These are phyloP conservation scores for Apocrypta bakeri DNA, from an alignment of 1,140 invertebrate genomes.

Conservation along the genomic window DNA sequence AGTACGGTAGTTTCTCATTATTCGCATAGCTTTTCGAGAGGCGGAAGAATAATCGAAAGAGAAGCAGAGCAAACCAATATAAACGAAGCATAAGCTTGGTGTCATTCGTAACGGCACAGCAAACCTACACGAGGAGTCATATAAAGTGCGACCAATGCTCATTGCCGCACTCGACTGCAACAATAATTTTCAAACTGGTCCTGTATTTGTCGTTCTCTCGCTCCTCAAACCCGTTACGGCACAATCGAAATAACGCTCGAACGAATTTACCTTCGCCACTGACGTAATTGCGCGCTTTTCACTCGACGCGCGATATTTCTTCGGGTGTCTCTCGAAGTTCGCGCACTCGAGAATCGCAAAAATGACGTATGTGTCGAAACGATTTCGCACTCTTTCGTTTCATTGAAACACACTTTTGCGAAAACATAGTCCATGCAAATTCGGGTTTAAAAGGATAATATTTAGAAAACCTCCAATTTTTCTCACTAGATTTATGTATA, in stretches of 20 bases:
- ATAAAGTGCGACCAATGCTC: background rate
- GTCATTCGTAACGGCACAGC: background rate
- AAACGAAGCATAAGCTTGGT: background rate
- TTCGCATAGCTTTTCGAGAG: background rate
- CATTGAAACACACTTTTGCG: too few species aligned
- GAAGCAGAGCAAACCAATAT: background rate
- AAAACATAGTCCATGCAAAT: too few species aligned
- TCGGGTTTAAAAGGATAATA: too few species aligned
- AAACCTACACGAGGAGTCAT: background rate
- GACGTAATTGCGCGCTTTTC: background rate
- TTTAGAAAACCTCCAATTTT: background rate
- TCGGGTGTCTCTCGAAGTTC: too few species aligned
- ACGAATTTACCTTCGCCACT: too few species aligned
- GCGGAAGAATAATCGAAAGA: background rate
- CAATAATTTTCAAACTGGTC: background rate
- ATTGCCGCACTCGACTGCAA: background rate
- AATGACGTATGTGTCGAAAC: too few species aligned
- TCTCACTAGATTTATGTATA: background rate
- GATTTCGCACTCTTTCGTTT: too few species aligned
- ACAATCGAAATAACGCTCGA: too few species aligned
- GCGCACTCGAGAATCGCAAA: too few species aligned
- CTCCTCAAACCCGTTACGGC: too few species aligned
- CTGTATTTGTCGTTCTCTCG: background rate
- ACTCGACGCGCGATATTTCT: background rate
- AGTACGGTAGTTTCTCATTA: background rate